Conservation (phyloP, 2,888 invertebrate species). For the Hypercompe scribonia region DNA sequence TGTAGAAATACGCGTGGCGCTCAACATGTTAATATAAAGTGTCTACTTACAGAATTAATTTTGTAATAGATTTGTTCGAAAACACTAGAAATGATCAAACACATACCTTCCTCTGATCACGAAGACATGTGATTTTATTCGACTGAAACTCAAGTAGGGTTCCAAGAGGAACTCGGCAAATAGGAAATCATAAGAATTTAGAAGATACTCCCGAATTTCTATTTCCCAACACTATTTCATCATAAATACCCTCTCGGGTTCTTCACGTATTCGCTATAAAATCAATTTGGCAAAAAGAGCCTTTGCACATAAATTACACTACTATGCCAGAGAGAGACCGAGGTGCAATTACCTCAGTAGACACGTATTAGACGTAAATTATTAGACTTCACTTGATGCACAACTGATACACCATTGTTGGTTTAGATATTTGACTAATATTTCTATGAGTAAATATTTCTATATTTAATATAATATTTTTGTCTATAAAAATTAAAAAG, state of each 20-base stretch:
- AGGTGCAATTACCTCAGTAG: constrained; percentile 20
- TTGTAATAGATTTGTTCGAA: neutral
- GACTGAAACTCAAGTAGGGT: neutral
- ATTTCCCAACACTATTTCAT: constrained; percentile 1
- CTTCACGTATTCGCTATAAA: constrained; percentile 11
- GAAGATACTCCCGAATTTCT: neutral
- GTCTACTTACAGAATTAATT: too few species aligned
- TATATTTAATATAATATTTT: neutral
- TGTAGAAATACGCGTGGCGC: too few species aligned
- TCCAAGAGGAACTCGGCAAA: neutral
- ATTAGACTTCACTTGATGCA: constrained; percentile 21
- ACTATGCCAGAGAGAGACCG: constrained; percentile 4
- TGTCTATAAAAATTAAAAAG: neutral
- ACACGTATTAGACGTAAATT: constrained; percentile 30
- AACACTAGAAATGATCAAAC: neutral
- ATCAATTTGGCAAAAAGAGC: constrained; percentile 13
- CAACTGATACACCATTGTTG: constrained; percentile 12
- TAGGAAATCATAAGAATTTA: neutral
- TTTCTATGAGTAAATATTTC: neutral
- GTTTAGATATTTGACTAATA: neutral
- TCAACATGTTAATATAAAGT: too few species aligned
- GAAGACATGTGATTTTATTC: neutral
- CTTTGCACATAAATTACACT: constrained; percentile 7
- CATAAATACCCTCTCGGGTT: constrained; percentile 3
- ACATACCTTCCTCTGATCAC: neutral